Percentiles rank a stretch among this genome's conserved stretches.
These are phyloP conservation scores for Centropus unirufus DNA, from an alignment of 2,113 vertebrate species.

Conservation along the genomic window DNA sequence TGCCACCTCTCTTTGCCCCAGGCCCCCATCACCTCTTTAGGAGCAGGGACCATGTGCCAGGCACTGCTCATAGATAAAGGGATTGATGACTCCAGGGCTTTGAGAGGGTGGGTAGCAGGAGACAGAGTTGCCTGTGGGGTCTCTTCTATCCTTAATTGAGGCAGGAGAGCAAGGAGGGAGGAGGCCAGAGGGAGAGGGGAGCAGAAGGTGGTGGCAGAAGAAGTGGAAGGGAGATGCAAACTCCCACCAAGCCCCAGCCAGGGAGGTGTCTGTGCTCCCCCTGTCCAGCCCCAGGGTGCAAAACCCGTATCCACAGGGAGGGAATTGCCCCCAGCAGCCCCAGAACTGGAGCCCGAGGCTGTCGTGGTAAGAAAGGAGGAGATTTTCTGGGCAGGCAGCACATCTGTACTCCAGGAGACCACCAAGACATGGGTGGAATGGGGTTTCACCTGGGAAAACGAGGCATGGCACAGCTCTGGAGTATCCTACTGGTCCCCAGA, in stretches of 20 bases:
- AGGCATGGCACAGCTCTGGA: accelerated
- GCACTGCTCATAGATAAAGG: background rate
- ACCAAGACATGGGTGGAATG: accelerated
- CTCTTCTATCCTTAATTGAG: background rate
- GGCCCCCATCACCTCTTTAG: background rate
- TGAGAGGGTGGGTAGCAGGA: background rate
- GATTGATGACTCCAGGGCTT: background rate
- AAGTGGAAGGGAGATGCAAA: background rate
- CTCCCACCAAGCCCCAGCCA: accelerated
- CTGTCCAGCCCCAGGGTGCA: accelerated
- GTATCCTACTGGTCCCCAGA: background rate
- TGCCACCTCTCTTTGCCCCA: background rate
- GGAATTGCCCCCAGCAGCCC: background rate
- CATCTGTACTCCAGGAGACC: background rate
- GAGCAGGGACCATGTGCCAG: accelerated
- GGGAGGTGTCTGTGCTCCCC: background rate
- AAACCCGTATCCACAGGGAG: accelerated
- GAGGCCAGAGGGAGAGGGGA: background rate
- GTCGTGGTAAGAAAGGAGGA: background rate
- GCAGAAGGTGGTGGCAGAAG: background rate
- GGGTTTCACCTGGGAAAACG: background rate
- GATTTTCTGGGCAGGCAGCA: background rate
- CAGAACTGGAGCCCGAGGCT: background rate
- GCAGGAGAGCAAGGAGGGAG: background rate
- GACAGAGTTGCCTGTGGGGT: background rate